These are phyloP conservation scores for Brevipalpus yothersi DNA, from an alignment of 1,140 invertebrate species.

Conservation along the genomic window DNA sequence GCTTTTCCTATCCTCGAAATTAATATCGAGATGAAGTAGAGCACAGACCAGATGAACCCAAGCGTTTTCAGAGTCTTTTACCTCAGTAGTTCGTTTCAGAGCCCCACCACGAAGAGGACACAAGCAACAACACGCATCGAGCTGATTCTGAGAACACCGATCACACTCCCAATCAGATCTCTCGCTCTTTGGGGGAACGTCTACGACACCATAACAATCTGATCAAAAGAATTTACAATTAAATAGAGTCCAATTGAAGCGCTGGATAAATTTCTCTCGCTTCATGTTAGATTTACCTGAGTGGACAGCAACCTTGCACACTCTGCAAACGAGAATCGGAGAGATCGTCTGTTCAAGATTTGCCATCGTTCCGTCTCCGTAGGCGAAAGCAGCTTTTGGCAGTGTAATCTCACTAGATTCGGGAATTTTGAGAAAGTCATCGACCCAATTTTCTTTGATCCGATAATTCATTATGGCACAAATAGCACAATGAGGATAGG, in stretches of 20 bases:
- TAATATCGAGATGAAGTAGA: constrained; percentile 22
- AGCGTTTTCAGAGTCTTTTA: not conserved
- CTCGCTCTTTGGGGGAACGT: not conserved
- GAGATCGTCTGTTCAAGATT: constrained; percentile 11
- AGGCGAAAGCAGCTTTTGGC: constrained; percentile 3
- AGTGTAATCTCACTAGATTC: constrained; percentile 2
- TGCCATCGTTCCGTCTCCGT: not conserved
- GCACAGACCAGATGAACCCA: constrained; percentile 31
- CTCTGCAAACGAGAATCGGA: constrained; percentile 17
- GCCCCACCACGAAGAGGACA: constrained; percentile 34
- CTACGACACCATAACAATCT: constrained; percentile 6
- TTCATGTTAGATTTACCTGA: constrained; percentile 15
- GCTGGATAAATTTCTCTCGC: not conserved
- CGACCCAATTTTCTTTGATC: constrained; percentile 10
- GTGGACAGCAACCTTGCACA: constrained; percentile 24
- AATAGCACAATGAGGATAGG: constrained; percentile 20
- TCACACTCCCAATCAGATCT: constrained; percentile 17
- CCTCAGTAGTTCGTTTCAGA: constrained; percentile 25
- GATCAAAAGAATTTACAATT: not conserved
- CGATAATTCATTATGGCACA: constrained; percentile 21
- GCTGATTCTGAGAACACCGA: constrained; percentile 13
- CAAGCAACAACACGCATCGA: constrained; percentile 18
- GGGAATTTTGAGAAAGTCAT: constrained; percentile 1
- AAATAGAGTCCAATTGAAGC: not conserved
- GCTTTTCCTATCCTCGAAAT: constrained; percentile 14